A percentile compares a stretch with the other conserved stretches of the same genome.
These are phyloP conservation scores for Uropetala carovei DNA, from an alignment of 2,888 invertebrate genomes.

Conservation along the genomic window DNA sequence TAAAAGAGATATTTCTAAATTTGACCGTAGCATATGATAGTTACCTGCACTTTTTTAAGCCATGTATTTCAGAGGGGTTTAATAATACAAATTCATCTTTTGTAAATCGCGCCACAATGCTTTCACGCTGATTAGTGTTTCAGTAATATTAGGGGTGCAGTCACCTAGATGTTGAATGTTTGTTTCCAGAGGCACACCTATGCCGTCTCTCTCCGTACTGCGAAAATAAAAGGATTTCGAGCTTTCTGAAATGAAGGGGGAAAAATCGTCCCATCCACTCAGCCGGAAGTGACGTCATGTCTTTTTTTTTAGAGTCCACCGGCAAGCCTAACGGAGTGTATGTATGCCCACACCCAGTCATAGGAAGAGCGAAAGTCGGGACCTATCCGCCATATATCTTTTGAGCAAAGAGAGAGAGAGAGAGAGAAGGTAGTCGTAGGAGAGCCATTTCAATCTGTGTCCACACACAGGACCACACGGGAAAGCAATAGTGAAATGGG, in stretches of 20 bases:
- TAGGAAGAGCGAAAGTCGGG: not conserved
- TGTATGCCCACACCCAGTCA: not conserved
- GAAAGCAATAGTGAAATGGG: not conserved
- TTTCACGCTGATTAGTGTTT: constrained; percentile 2
- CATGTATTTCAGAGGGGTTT: too few species aligned
- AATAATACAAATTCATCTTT: too few species aligned
- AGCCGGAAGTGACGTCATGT: not conserved
- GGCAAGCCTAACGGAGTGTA: not conserved
- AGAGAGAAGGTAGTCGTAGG: not conserved
- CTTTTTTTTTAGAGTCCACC: not conserved
- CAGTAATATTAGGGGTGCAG: not conserved
- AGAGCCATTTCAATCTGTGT: not conserved
- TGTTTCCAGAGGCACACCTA: not conserved
- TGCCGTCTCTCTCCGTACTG: not conserved
- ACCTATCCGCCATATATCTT: not conserved
- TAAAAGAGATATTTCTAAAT: too few species aligned
- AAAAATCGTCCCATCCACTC: not conserved
- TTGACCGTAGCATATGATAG: too few species aligned
- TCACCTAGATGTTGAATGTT: not conserved
- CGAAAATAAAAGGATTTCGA: not conserved
- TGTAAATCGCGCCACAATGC: not conserved
- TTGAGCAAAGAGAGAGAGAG: not conserved
- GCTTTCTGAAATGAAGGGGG: not conserved
- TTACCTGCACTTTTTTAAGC: too few species aligned
- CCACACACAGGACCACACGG: not conserved